phyloP scores from a whole-genome alignment of 1,140 invertebrate genomes.

The Triops longicaudatus region DNA sequence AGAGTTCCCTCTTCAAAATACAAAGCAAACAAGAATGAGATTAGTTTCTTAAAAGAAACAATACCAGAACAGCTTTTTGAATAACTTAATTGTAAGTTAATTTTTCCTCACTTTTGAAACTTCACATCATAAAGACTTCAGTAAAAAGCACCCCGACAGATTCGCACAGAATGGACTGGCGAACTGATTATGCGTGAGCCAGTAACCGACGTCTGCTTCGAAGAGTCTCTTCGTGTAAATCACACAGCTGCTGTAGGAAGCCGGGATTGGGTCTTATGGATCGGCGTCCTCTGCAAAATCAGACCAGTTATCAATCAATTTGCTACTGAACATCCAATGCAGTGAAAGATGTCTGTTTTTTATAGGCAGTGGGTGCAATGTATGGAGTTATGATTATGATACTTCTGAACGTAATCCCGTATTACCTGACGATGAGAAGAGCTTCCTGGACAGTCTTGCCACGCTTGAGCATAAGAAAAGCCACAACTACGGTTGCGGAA shows the following conservation, averaged over 20 bases:
- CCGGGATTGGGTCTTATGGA: constrained; percentile 65
- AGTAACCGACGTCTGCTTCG: constrained; percentile 27
- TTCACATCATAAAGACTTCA: neutral
- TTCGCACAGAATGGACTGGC: neutral
- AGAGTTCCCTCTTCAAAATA: neutral
- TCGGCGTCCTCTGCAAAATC: constrained; percentile 24
- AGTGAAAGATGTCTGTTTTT: too few relatives aligned
- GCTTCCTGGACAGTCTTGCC: constrained; percentile 67
- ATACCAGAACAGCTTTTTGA: neutral
- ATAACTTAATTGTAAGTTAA: neutral
- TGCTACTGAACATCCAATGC: too few relatives aligned
- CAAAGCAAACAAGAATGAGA: neutral
- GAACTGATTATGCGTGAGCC: neutral
- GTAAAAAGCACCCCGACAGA: neutral
- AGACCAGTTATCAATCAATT: neutral
- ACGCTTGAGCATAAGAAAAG: constrained; percentile 73
- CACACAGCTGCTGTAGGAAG: constrained; percentile 65
- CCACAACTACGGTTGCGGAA: constrained; percentile 67
- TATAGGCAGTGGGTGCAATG: neutral
- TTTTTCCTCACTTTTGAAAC: neutral
- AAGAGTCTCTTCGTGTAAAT: constrained; percentile 48
- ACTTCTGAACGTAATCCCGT: too few relatives aligned
- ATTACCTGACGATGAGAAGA: constrained; percentile 53
- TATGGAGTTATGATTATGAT: too few relatives aligned
- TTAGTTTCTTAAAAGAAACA: neutral